These are phyloP conservation scores for Amiota communis DNA, from an alignment of 2,888 invertebrate species.

Conservation along the genomic window DNA sequence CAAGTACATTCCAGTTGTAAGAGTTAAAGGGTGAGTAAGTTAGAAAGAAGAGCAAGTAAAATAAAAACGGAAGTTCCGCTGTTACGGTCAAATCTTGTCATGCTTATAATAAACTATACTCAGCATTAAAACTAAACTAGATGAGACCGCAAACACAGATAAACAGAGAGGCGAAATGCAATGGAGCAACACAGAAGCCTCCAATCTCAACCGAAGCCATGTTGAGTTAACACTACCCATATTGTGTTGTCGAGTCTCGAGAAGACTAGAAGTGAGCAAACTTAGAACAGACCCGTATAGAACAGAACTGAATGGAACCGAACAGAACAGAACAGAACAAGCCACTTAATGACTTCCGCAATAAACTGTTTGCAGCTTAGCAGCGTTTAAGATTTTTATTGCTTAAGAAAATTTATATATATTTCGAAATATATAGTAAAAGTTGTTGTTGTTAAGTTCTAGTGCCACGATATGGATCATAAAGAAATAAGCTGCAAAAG, in stretches of 20 bases:
- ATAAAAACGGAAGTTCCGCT: neutral
- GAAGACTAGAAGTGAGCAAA: neutral
- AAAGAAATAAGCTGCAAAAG: too few relatives aligned
- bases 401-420: constrained; percentile 18
- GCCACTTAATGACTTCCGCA: constrained; percentile 64
- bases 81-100: constrained; percentile 28
- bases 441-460: too few relatives aligned
- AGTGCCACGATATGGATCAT: too few relatives aligned
- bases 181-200: neutral
- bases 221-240: too few relatives aligned
- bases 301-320: neutral
- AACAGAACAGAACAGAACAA: constrained; percentile 30
- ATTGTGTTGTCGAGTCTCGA: neutral
- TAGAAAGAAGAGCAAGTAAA: neutral
- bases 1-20: too few relatives aligned
- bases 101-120: constrained; percentile 21
- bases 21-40: too few relatives aligned
- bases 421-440: constrained; percentile 2
- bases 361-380: constrained; percentile 49
- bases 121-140: constrained; percentile 7
- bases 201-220: too few relatives aligned
- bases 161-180: neutral
- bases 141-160: neutral
- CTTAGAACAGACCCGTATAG: neutral
- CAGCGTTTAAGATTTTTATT: constrained; percentile 31